A percentile compares a stretch with the other conserved stretches of the same genome.
Conservation (phyloP, 1,140 invertebrate species). For the Drosophila asahinai region DNA sequence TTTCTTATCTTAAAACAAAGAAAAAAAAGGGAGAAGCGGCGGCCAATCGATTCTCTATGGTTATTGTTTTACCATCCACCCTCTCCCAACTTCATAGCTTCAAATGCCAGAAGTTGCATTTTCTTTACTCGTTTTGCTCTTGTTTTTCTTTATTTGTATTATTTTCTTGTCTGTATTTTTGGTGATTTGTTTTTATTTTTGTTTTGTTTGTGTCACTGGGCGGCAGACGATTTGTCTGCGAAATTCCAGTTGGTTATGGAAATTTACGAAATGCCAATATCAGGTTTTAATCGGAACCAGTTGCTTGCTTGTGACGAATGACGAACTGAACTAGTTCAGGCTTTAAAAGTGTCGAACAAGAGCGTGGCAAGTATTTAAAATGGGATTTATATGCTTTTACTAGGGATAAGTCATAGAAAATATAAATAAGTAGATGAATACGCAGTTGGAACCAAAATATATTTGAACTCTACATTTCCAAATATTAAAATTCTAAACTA, state of each 20-base stretch:
- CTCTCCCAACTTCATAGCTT: background rate
- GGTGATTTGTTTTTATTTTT: background rate
- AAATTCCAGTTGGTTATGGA: slow-evolving; percentile 45
- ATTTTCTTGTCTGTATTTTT: background rate
- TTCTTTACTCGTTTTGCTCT: background rate
- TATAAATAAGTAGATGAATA: too few relatives aligned
- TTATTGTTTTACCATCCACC: slow-evolving; percentile 19
- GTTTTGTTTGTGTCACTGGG: slow-evolving; percentile 10
- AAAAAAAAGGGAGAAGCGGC: slow-evolving; percentile 4
- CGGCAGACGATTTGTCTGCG: slow-evolving; percentile 41
- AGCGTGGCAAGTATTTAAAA: background rate
- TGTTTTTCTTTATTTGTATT: background rate
- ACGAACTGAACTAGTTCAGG: slow-evolving; percentile 20
- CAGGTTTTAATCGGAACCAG: slow-evolving; percentile 33
- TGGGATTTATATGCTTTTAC: background rate
- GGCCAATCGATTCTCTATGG: slow-evolving; percentile 28
- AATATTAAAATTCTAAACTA: too few relatives aligned
- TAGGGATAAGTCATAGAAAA: too few relatives aligned
- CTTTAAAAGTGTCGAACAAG: background rate
- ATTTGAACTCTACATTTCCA: too few relatives aligned
- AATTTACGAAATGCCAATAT: slow-evolving; percentile 40
- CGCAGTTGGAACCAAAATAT: too few relatives aligned
- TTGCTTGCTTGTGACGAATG: background rate
- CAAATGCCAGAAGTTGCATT: slow-evolving; percentile 37
- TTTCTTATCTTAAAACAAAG: slow-evolving; percentile 16